Percentiles rank a stretch among this genome's conserved stretches.
phyloP scores from a whole-genome alignment of 2,113 vertebrate species.

The Ictalurus punctatus region DNA sequence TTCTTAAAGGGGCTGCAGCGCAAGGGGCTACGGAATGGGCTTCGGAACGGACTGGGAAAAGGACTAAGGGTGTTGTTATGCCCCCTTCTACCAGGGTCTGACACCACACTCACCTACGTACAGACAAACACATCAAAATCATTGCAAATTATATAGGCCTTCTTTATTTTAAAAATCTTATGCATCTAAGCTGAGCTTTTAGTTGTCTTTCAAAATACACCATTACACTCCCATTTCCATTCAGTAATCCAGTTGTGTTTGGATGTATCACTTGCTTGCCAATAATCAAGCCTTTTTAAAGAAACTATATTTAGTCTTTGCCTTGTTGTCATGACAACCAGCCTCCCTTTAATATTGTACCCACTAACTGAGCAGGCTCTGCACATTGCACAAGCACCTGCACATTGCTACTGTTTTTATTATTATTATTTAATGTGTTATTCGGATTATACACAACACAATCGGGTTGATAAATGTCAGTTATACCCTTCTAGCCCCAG shows the following conservation, averaged over 20 bases:
- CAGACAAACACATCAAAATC: background rate
- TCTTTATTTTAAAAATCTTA: background rate
- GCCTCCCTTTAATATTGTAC: conserved; percentile 37
- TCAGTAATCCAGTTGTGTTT: conserved; percentile 25
- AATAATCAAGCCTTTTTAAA: conserved; percentile 65
- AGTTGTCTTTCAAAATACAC: background rate
- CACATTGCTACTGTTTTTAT: background rate
- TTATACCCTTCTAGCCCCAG: conserved; percentile 87
- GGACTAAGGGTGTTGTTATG: conserved; percentile 91
- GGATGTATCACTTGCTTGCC: conserved; percentile 40
- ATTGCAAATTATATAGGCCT: background rate
- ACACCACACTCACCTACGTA: conserved; percentile 89
- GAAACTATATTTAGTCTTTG: conserved; percentile 67
- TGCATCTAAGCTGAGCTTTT: background rate
- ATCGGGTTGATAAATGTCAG: background rate
- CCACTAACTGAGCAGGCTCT: conserved; percentile 32
- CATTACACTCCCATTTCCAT: background rate
- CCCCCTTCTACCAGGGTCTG: conserved; percentile 89
- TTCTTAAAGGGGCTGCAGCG: conserved; percentile 93
- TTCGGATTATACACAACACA: background rate
- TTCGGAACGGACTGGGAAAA: conserved; percentile 95
- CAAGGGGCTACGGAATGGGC: conserved; percentile 90
- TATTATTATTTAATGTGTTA: background rate
- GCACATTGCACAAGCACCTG: conserved; percentile 1
- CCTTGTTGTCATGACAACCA: conserved; percentile 68